Evolutionary conservation across 2,888 invertebrate genomes (phyloP).

Genomic region (Hypselothyrea guttata): DNA sequence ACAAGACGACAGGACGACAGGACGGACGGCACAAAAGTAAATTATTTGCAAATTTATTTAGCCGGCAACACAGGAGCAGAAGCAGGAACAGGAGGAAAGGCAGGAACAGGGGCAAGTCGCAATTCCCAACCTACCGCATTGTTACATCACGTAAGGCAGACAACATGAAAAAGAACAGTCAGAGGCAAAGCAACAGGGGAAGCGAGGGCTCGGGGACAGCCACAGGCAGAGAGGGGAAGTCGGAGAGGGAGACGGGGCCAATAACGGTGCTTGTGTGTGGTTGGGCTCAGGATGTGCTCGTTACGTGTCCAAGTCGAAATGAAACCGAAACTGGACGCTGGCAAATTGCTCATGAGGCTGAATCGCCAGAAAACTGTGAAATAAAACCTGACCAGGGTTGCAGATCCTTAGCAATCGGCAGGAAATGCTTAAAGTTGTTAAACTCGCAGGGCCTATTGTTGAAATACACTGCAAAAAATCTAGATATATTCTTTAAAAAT

Average conservation of each 20-base stretch:
- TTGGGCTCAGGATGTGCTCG: slow-evolving; percentile 53
- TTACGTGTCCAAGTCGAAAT: slow-evolving; percentile 62
- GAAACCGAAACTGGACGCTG: slow-evolving; percentile 74
- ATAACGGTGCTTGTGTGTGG: slow-evolving; percentile 44
- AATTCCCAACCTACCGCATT: slow-evolving; percentile 73
- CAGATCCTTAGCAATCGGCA: slow-evolving; percentile 47
- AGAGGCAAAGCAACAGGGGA: slow-evolving; percentile 6
- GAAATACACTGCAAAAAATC: slow-evolving; percentile 29
- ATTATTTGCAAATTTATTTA: slow-evolving; percentile 74
- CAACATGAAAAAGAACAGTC: slow-evolving; percentile 18
- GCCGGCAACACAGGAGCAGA: slow-evolving; percentile 24
- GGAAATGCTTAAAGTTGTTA: slow-evolving; percentile 74
- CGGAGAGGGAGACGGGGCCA: slow-evolving; percentile 4
- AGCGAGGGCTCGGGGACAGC: not conserved
- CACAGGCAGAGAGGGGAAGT: not conserved
- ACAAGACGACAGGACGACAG: slow-evolving; percentile 11
- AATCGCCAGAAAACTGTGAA: slow-evolving; percentile 62
- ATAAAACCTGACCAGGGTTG: slow-evolving; percentile 50
- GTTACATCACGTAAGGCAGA: slow-evolving; percentile 69
- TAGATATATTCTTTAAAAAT: too few relatives aligned
- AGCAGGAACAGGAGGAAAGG: slow-evolving; percentile 10
- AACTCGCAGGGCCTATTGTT: slow-evolving; percentile 62
- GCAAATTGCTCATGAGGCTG: slow-evolving; percentile 53
- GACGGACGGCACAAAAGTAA: slow-evolving; percentile 50
- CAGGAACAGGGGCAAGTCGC: slow-evolving; percentile 12